Percentiles rank a stretch among this genome's conserved stretches.
These are phyloP conservation scores for Anorthoa munda DNA, from an alignment of 2,888 invertebrate species.

Conservation along the genomic window DNA sequence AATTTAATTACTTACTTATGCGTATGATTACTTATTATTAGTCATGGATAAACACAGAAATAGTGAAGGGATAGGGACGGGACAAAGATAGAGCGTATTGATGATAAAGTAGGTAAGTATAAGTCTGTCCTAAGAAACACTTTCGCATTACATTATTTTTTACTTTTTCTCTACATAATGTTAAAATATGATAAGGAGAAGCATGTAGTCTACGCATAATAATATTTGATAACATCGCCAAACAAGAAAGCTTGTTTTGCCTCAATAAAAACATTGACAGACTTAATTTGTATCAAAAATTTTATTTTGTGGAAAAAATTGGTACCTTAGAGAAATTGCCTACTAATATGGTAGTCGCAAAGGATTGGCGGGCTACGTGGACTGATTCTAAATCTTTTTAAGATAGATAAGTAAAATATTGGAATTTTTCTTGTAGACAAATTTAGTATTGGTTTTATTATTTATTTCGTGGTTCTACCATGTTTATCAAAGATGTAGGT, in stretches of 20 bases:
- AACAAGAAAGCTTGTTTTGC: background rate
- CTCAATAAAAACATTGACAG: conserved; percentile 22
- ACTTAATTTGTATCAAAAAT: conserved; percentile 4
- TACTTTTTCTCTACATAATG: no score
- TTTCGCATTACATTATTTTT: no score
- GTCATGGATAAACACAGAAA: no score
- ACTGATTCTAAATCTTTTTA: conserved; percentile 11
- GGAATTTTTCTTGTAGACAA: background rate
- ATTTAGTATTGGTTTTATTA: background rate
- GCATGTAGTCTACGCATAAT: no score
- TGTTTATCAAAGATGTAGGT: background rate
- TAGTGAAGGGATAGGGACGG: no score
- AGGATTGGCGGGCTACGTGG: conserved; percentile 28
- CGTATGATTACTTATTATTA: no score
- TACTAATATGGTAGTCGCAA: conserved; percentile 17
- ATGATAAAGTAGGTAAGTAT: no score
- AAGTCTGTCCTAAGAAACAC: no score
- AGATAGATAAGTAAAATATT: background rate
- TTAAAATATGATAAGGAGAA: no score
- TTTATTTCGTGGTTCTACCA: background rate
- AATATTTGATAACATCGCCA: background rate
- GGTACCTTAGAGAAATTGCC: conserved; percentile 21
- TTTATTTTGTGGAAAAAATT: conserved; percentile 11
- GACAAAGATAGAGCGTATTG: no score
- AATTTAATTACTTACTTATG: no score